phyloP scores from a whole-genome alignment of 2,888 invertebrate species.

The Selenia dentaria region DNA sequence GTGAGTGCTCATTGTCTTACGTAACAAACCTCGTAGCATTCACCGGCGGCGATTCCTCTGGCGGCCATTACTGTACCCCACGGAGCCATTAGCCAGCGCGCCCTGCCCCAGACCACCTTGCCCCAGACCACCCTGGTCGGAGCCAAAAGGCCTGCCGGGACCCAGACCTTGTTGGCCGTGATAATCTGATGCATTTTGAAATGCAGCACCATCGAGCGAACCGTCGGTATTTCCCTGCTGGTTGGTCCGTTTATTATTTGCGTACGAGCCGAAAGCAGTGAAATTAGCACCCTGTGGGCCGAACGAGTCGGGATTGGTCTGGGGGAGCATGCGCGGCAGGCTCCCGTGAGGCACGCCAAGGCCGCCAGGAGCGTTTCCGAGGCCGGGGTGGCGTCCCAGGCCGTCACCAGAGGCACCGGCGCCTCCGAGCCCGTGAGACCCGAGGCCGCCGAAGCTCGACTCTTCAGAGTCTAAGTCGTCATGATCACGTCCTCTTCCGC shows the following conservation, averaged over 20 bases:
- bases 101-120: conserved; percentile 51
- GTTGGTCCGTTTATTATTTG: conserved; percentile 51
- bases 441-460: conserved; percentile 55
- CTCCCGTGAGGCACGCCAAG: conserved; percentile 73
- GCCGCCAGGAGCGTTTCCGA: conserved; percentile 71
- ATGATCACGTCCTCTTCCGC: conserved; percentile 72
- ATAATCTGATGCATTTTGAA: conserved; percentile 50
- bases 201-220: conserved; percentile 45
- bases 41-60: conserved; percentile 81
- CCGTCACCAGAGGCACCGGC: conserved; percentile 48
- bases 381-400: conserved; percentile 50
- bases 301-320: conserved; percentile 54
- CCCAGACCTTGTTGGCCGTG: conserved; percentile 63
- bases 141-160: conserved; percentile 58
- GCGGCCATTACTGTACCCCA: conserved; percentile 81
- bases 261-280: conserved; percentile 76
- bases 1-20: conserved; percentile 78
- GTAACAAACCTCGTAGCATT: conserved; percentile 79
- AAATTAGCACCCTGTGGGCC: conserved; percentile 72
- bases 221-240: conserved; percentile 47
- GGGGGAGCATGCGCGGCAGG: conserved; percentile 77
- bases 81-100: conserved; percentile 73
- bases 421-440: conserved; percentile 52
- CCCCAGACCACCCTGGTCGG: conserved; percentile 56
- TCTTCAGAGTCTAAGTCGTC: conserved; percentile 56